Conservation (phyloP, 2,113 vertebrate species). For the Mesocricetus auratus region DNA sequence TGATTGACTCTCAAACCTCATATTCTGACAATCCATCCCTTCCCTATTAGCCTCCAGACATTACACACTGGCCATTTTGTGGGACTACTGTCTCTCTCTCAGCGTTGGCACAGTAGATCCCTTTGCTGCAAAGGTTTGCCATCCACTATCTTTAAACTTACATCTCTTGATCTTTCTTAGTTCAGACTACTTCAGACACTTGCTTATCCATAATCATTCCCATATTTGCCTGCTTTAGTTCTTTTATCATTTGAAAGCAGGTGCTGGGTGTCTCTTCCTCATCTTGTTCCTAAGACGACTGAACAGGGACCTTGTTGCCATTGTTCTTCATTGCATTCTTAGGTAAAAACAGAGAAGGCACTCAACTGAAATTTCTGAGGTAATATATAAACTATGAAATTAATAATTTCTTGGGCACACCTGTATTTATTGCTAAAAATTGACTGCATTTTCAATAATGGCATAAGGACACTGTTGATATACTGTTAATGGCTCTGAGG, state of each 20-base stretch:
- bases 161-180: background rate
- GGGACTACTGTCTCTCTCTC: background rate
- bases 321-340: background rate
- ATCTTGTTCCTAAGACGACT: background rate
- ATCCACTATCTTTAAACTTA: background rate
- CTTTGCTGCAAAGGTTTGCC: background rate
- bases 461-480: background rate
- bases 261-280: background rate
- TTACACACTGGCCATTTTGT: background rate
- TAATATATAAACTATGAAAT: background rate
- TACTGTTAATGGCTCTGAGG: background rate
- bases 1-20: background rate
- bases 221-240: background rate
- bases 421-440: constrained; percentile 19
- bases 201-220: background rate
- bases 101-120: background rate
- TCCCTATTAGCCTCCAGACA: too few relatives aligned
- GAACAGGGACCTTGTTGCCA: background rate
- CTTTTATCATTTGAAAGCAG: background rate
- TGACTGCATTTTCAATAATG: background rate
- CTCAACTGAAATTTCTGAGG: background rate
- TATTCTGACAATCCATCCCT: too few relatives aligned
- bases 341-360: background rate
- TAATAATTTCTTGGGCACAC: background rate
- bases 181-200: background rate